phyloP scores from a whole-genome alignment of 1,140 invertebrate genomes.

The Hesperophylax magnus region DNA sequence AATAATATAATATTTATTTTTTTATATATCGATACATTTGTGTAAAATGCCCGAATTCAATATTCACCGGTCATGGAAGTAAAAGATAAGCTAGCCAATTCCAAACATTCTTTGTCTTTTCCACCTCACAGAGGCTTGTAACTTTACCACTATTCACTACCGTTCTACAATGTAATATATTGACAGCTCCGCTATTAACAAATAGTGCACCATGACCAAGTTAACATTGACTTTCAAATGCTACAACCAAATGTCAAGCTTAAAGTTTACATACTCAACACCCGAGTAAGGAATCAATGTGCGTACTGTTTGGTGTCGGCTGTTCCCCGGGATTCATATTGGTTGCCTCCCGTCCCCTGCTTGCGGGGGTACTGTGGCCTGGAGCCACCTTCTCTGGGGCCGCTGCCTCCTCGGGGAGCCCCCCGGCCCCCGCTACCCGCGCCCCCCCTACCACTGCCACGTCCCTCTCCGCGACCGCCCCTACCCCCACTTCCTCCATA shows the following conservation, averaged over 20 bases:
- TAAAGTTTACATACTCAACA: constrained; percentile 20
- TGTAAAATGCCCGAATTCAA: constrained; percentile 16
- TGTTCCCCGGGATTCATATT: constrained; percentile 56
- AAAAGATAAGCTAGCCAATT: not conserved
- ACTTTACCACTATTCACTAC: not conserved
- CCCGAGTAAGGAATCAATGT: constrained; percentile 39
- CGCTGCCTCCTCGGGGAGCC: constrained; percentile 54
- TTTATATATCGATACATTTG: constrained; percentile 22
- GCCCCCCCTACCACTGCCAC: constrained; percentile 48
- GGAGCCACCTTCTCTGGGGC: constrained; percentile 56
- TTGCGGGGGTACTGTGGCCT: constrained; percentile 63
- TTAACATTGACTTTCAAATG: constrained; percentile 26
- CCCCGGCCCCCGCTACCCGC: constrained; percentile 50
- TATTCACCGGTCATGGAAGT: constrained; percentile 4
- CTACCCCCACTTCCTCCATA: constrained; percentile 54
- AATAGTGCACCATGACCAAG: constrained; percentile 21
- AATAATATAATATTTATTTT: constrained; percentile 22
- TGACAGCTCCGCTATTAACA: not conserved
- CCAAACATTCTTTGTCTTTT: not conserved
- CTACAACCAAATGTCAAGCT: constrained; percentile 37
- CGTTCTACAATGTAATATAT: not conserved
- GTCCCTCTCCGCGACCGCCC: constrained; percentile 48
- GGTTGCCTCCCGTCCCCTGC: constrained; percentile 60
- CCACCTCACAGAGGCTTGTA: constrained; percentile 23
- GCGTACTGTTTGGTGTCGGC: constrained; percentile 49